A percentile compares a stretch with the other conserved stretches of the same genome.
phyloP scores from a whole-genome alignment of 2,113 vertebrate species.

The Clarias gariepinus region DNA sequence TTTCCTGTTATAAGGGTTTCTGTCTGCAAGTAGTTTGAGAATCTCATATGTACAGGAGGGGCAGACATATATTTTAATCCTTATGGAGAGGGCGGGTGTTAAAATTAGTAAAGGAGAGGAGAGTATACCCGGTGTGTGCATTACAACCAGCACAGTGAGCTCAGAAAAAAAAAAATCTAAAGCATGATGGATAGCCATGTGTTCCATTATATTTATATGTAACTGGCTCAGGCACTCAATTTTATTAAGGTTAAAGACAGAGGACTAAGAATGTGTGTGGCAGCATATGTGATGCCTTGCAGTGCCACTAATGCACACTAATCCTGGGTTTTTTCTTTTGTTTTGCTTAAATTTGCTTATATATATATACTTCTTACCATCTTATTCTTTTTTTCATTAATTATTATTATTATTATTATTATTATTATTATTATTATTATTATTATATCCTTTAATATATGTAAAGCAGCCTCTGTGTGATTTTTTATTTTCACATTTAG shows the following conservation, averaged over 20 bases:
- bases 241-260: slow-evolving; percentile 48
- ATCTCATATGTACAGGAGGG: background rate
- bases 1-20: background rate
- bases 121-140: slow-evolving; percentile 13
- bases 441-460: background rate
- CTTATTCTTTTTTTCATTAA: background rate
- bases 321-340: too few relatives aligned
- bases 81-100: background rate
- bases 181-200: slow-evolving; percentile 49
- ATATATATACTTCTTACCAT: background rate
- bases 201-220: slow-evolving; percentile 59
- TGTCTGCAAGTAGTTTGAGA: background rate
- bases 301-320: background rate
- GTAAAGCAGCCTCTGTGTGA: background rate
- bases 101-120: background rate
- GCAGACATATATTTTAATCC: background rate
- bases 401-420: too few relatives aligned
- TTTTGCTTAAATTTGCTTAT: too few relatives aligned
- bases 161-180: slow-evolving; percentile 59
- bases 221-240: slow-evolving; percentile 45
- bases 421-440: too few relatives aligned
- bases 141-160: slow-evolving; percentile 29
- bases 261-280: background rate
- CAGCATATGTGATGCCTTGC: background rate
- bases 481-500: background rate